These are phyloP conservation scores for Condylura cristata DNA, from an alignment of 2,113 vertebrate species.

Conservation along the genomic window DNA sequence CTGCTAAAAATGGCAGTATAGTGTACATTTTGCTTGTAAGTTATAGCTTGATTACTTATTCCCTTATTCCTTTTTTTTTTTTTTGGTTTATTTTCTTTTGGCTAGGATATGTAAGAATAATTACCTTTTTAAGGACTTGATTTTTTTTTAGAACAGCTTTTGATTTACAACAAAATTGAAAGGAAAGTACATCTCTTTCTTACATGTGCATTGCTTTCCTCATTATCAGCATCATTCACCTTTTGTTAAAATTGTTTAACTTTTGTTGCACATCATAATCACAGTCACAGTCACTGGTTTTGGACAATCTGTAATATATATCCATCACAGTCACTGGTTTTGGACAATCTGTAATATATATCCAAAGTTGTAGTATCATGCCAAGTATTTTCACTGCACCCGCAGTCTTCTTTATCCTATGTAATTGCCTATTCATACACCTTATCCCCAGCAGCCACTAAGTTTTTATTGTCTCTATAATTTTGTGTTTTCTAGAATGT, in stretches of 20 bases:
- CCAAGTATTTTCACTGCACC: neutral
- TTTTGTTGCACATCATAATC: neutral
- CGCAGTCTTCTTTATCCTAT: neutral
- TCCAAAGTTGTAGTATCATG: neutral
- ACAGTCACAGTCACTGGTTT: neutral
- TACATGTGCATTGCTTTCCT: neutral
- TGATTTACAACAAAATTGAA: neutral
- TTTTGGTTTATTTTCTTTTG: no score
- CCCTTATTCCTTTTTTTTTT: no score
- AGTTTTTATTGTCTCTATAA: neutral
- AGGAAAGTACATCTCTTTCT: neutral
- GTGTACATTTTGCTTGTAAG: neutral
- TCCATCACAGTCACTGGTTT: neutral
- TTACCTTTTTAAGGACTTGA: neutral
- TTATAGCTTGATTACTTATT: neutral
- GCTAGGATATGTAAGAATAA: neutral
- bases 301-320: neutral
- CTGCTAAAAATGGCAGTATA: neutral
- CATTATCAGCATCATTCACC: neutral
- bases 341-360: neutral
- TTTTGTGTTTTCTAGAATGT: slow-evolving; percentile 6
- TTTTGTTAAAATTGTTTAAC: neutral
- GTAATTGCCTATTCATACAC: neutral
- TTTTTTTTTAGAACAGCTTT: neutral
- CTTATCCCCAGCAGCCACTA: neutral